phyloP scores from a whole-genome alignment of 2,797 vertebrate species.

The Microctenopoma stevenorrisi region DNA sequence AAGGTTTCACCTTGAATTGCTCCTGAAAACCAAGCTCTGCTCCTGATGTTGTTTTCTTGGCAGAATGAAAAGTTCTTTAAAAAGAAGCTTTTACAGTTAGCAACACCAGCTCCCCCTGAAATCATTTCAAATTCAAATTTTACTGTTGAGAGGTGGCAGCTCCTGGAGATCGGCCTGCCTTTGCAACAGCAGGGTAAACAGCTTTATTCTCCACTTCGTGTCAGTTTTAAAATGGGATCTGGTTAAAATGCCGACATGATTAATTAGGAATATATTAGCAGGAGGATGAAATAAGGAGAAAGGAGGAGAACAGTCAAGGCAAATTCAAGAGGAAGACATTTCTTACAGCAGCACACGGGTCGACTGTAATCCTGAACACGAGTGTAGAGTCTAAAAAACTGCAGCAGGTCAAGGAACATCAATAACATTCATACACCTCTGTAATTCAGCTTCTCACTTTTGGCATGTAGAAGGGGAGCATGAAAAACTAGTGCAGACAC shows the following conservation, averaged over 20 bases:
- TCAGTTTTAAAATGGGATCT: slow-evolving; percentile 4
- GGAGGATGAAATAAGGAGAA: not conserved
- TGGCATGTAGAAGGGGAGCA: slow-evolving; percentile 13
- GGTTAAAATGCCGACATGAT: slow-evolving; percentile 16
- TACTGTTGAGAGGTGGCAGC: slow-evolving; percentile 7
- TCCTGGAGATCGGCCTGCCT: slow-evolving; percentile 3
- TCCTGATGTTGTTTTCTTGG: slow-evolving; percentile 17
- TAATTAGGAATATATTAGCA: not conserved
- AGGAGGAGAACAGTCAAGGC: slow-evolving; percentile 10
- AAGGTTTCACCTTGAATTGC: slow-evolving; percentile 56
- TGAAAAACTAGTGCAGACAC: not conserved
- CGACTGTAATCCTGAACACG: slow-evolving; percentile 6
- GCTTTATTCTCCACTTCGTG: not conserved
- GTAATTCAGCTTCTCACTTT: slow-evolving; percentile 14
- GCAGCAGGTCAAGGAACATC: slow-evolving; percentile 26
- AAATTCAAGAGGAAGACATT: slow-evolving; percentile 40
- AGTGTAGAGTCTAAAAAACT: slow-evolving; percentile 18
- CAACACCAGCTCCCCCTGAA: not conserved
- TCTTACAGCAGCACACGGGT: slow-evolving; percentile 14
- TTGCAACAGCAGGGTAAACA: slow-evolving; percentile 4
- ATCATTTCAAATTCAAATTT: slow-evolving; percentile 27
- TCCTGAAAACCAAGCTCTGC: slow-evolving; percentile 8
- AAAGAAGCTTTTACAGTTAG: slow-evolving; percentile 7
- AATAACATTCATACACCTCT: slow-evolving; percentile 31
- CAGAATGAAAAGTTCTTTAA: slow-evolving; percentile 20